Conservation (phyloP, 2,797 vertebrate genomes). For the Periparus ater region DNA sequence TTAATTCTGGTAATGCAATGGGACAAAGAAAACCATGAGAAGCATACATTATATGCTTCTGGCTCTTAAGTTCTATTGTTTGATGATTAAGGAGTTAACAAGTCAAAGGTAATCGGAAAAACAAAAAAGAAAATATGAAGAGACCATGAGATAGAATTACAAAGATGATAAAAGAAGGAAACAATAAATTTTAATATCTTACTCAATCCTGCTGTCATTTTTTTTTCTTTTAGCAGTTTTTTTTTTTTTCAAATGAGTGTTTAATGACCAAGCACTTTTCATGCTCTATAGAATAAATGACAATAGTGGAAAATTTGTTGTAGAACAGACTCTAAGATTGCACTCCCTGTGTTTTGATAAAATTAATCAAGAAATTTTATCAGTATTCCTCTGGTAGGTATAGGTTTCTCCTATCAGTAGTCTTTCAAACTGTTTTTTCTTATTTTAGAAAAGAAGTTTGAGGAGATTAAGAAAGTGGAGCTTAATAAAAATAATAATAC, state of each 20-base stretch:
- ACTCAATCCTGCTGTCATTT: background rate
- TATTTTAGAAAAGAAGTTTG: background rate
- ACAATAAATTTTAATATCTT: background rate
- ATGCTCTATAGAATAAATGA: background rate
- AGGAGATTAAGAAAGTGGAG: background rate
- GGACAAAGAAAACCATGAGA: background rate
- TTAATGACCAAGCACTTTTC: background rate
- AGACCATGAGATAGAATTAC: background rate
- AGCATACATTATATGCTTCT: background rate
- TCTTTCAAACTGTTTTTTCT: background rate
- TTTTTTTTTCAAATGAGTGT: background rate
- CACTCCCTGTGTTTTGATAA: background rate
- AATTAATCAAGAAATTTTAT: background rate
- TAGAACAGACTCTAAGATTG: background rate
- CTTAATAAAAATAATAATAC: background rate
- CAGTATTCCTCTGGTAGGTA: background rate
- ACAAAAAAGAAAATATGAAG: background rate
- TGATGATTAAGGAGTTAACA: background rate
- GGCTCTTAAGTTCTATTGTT: background rate
- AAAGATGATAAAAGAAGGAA: background rate
- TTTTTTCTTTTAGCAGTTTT: background rate
- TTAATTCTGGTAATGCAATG: background rate
- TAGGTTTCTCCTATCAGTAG: background rate
- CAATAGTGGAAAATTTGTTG: background rate
- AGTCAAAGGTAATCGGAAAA: background rate